Conservation (phyloP, 2,888 invertebrate genomes). For the Elysia crispata region DNA sequence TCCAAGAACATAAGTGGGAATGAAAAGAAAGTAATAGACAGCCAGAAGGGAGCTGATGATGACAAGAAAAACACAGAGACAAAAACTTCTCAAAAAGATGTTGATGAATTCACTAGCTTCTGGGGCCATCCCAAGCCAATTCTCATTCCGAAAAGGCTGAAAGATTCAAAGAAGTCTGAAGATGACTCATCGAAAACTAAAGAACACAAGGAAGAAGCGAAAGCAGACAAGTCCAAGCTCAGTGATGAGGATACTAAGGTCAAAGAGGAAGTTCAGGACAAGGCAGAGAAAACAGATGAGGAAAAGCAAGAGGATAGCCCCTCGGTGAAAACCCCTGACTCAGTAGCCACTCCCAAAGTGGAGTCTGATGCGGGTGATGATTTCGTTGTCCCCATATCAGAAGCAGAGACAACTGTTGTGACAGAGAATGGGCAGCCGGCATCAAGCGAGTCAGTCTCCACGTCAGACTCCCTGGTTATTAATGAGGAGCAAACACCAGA, state of each 20-base stretch:
- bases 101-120: conserved; percentile 52
- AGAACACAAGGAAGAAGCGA: conserved; percentile 44
- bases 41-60: conserved; percentile 34
- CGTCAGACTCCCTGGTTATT: neutral
- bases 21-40: conserved; percentile 3
- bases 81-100: conserved; percentile 24
- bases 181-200: conserved; percentile 48
- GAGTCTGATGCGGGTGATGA: conserved; percentile 40
- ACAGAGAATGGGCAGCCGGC: conserved; percentile 30
- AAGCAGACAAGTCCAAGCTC: conserved; percentile 44
- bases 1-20: no score
- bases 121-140: conserved; percentile 54
- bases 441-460: neutral
- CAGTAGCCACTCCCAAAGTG: conserved; percentile 28
- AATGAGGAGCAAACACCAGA: conserved; percentile 22
- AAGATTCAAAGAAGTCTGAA: conserved; percentile 47
- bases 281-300: conserved; percentile 24
- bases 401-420: conserved; percentile 47
- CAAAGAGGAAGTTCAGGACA: conserved; percentile 45
- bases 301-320: conserved; percentile 24
- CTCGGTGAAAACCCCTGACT: conserved; percentile 7
- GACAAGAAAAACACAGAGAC: conserved; percentile 44
- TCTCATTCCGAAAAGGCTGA: conserved; percentile 48
- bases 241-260: conserved; percentile 41
- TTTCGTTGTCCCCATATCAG: conserved; percentile 45